Evolutionary conservation across 2,888 invertebrate species (phyloP), one percentile per base, ranked within the genome.

Genomic region (Griposia aprilina): DNA sequence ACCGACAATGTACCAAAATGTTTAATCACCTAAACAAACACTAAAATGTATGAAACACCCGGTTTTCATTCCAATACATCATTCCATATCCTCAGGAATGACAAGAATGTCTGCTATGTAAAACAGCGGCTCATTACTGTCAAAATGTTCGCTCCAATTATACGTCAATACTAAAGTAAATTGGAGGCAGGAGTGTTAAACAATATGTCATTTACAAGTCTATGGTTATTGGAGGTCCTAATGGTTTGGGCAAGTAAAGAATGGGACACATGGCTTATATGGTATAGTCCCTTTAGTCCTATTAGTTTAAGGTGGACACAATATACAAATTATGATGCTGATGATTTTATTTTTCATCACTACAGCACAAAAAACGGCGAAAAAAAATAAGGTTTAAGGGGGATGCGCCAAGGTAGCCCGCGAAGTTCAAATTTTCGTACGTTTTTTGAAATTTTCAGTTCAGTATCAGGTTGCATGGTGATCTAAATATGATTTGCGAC

Each of bases 81-180:
- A 41, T n/a, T 30, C 5, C 15, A 30, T 74, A 59, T 23, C 65
- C 15, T 11, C 0, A 1, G 17, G 20, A 15, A 78, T 15, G 74
- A 26, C 62, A 62, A 52, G 74, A 74, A 82, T 82, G 65, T 66
- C 30, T 4, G 7, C 11, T 50, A 71, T 57, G 48, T 62, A 1
- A 68, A 36, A 68, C 11, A n/a, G 62, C 80, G 82, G 85, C 83
- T 76, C 76, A 74, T 83, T 76, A 76, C n/a, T 13, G 55, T 72
- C 81, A 83, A 86, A 86, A 77, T 23, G 60, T 36, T n/a, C 57
- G 20, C 4, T 41, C 69, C 80, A 81, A 87, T 81, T 82, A 81
- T 68, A 68, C 20, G 50, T 66, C 79, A 76, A 75, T 57, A 50
- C 62, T 65, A 36, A 50, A 50, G 65, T 65, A 36, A 41, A 72